Evolutionary conservation across 2,888 invertebrate species (phyloP).

Genomic region (Xiphydria camelus): DNA sequence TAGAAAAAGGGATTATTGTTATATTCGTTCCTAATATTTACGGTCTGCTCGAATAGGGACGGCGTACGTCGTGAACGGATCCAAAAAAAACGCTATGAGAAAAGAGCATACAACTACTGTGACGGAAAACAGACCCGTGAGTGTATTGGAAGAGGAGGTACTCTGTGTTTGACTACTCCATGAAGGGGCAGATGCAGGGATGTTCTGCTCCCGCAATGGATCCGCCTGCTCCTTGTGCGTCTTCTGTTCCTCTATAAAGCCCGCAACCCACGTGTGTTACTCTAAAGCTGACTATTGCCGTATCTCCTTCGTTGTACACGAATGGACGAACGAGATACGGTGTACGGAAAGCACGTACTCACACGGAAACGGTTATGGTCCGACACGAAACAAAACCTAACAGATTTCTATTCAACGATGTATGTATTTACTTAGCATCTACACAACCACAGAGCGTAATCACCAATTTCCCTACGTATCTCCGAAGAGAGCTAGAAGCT

Average conservation of each 20-base stretch:
- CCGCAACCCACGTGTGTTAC: slow-evolving; percentile 48
- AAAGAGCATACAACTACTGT: slow-evolving; percentile 49
- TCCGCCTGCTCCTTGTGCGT: slow-evolving; percentile 53
- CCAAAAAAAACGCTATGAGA: slow-evolving; percentile 19
- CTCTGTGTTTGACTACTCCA: slow-evolving; percentile 56
- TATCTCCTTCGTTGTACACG: too few species aligned
- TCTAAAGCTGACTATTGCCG: slow-evolving; percentile 27
- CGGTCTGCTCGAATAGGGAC: too few species aligned
- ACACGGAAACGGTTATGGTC: slow-evolving; percentile 23
- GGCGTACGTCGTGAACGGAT: slow-evolving; percentile 1
- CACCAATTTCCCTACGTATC: too few species aligned
- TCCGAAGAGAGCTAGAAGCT: too few species aligned
- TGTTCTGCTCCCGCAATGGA: slow-evolving; percentile 50
- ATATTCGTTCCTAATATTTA: too few species aligned
- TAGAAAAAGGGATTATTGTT: too few species aligned
- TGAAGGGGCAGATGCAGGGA: slow-evolving; percentile 50
- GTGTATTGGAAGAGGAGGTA: slow-evolving; percentile 54
- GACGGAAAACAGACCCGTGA: slow-evolving; percentile 56
- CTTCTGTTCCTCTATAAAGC: slow-evolving; percentile 56
- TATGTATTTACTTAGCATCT: too few species aligned
- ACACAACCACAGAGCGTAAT: too few species aligned
- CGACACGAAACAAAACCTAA: slow-evolving; percentile 9
- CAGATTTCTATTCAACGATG: too few species aligned
- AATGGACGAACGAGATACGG: slow-evolving; percentile 3
- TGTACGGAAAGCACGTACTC: slow-evolving; percentile 10